Evolutionary conservation across 2,113 vertebrate genomes (phyloP).

Genomic region (Neolamprologus modestus): DNA sequence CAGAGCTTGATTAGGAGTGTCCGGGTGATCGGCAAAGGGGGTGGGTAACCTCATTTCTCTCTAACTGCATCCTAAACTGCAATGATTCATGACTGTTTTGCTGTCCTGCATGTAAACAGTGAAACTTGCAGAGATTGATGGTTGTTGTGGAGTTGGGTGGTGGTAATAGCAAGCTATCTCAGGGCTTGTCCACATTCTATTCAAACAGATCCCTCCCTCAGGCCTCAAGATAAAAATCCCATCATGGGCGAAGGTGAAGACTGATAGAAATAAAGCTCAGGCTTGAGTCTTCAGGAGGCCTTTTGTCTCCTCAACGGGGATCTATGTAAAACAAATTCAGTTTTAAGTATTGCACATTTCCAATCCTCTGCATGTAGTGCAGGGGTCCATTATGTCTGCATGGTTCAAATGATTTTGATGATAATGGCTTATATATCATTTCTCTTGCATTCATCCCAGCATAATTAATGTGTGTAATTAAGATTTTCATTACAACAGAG

Average conservation of each 20-base stretch:
- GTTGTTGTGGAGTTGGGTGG: slow-evolving; percentile 27
- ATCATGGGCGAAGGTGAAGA: slow-evolving; percentile 51
- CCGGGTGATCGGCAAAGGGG: background rate
- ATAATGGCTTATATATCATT: slow-evolving; percentile 61
- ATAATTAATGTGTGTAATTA: slow-evolving; percentile 75
- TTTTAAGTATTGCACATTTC: slow-evolving; percentile 22
- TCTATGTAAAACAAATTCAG: background rate
- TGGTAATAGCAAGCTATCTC: slow-evolving; percentile 61
- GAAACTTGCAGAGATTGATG: slow-evolving; percentile 51
- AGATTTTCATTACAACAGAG: slow-evolving; percentile 70
- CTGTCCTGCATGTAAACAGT: slow-evolving; percentile 42
- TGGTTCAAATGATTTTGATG: slow-evolving; percentile 58
- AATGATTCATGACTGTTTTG: slow-evolving; percentile 33
- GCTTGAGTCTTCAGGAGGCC: background rate
- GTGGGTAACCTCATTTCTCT: slow-evolving; percentile 16
- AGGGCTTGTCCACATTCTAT: slow-evolving; percentile 44
- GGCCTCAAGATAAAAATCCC: slow-evolving; percentile 61
- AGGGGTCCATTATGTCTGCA: slow-evolving; percentile 41
- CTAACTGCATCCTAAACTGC: slow-evolving; percentile 30
- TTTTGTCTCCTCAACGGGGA: background rate
- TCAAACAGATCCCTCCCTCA: slow-evolving; percentile 59
- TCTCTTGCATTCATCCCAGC: slow-evolving; percentile 57
- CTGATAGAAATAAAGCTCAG: slow-evolving; percentile 35
- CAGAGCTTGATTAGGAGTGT: slow-evolving; percentile 37
- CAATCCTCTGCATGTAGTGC: slow-evolving; percentile 14